Evolutionary conservation across 2,113 vertebrate genomes (phyloP).

Genomic region (Anarrhichthys ocellatus): DNA sequence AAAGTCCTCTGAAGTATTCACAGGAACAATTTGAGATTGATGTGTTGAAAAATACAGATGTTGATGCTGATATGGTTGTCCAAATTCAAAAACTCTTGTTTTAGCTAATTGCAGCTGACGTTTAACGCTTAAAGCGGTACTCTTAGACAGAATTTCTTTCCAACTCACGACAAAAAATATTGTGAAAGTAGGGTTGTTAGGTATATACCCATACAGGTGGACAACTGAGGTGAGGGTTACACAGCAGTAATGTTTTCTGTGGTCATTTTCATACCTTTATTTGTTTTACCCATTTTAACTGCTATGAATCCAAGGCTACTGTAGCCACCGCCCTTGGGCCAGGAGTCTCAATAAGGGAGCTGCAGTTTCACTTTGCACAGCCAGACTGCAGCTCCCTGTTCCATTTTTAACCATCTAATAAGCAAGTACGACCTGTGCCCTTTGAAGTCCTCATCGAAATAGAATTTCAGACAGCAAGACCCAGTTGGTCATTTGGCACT

Average conservation of each 20-base stretch:
- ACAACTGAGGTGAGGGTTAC: not conserved
- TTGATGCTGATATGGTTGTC: not conserved
- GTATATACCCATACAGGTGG: not conserved
- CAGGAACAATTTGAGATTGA: not conserved
- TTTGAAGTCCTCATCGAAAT: slow-evolving; percentile 37
- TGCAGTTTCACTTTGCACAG: slow-evolving; percentile 23
- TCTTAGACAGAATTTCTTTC: not conserved
- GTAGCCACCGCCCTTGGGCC: not conserved
- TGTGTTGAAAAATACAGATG: not conserved
- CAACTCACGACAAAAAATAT: not conserved
- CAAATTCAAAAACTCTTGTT: not conserved
- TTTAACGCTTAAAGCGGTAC: not conserved
- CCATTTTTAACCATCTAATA: slow-evolving; percentile 55
- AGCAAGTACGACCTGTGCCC: slow-evolving; percentile 40
- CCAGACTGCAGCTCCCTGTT: slow-evolving; percentile 16
- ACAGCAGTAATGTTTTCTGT: not conserved
- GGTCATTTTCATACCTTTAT: not conserved
- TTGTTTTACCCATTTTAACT: not conserved
- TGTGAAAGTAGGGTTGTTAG: not conserved
- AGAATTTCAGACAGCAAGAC: slow-evolving; percentile 35
- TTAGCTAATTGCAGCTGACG: not conserved
- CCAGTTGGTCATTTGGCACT: slow-evolving; percentile 7
- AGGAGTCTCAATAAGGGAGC: slow-evolving; percentile 3
- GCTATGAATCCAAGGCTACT: slow-evolving; percentile 4
- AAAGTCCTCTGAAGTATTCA: not conserved